Base-by-base conservation (phyloP, 1,140 invertebrate genomes). In the Drosophila malerkotliana region DNA sequence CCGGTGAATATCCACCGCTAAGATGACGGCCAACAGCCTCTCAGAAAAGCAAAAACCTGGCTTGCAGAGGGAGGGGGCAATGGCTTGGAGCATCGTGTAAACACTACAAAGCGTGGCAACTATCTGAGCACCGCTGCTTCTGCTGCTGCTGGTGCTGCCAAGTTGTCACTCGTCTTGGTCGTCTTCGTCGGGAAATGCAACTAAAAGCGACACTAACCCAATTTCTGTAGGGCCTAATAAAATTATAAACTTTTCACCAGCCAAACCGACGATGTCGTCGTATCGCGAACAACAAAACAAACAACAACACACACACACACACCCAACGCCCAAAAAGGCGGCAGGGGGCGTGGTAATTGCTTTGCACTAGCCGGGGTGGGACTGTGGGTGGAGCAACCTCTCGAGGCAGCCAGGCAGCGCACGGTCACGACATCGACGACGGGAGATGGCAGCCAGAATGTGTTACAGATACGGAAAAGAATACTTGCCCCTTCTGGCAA, bases 241-340 rank as follows among this genome's bases (percentile, higher is more conserved):
- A 81, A 87, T 85, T 87, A 85, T 82, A 85, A 87, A 85, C 49
- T 85, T 85, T 82, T 75, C 72, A 68, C 59, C 47, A 77, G 66
- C 55, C 51, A 21, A 53, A 47, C 15, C 44, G 41, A 15, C 41
- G 41, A 44, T 18, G 41, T 24, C 60, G 48, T 18, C 62, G 67
- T 77, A 55, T 82, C 74, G 78, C 61, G 49, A 58, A 37, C 54
- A 58, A 59, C 32, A 61, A 67, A 64, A 54, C 64, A 57, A 80
- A 69, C 71, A 72, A 71, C n/a, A n/a, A n/a, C n/a, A n/a, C 45
- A 28, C 21, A 37, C 26, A 45, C 44, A 18, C 37, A 48, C 39
- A 18, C 15, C 34, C 10, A 37, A 37, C 10, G 34, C 26, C 26
- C 26, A 37, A 37, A 37, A n/a, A 10, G 34, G 34, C 3, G 9